Percentiles rank a stretch among this genome's conserved stretches.
These are phyloP conservation scores for Microplitis manilae DNA, from an alignment of 2,888 invertebrate species.

Conservation along the genomic window DNA sequence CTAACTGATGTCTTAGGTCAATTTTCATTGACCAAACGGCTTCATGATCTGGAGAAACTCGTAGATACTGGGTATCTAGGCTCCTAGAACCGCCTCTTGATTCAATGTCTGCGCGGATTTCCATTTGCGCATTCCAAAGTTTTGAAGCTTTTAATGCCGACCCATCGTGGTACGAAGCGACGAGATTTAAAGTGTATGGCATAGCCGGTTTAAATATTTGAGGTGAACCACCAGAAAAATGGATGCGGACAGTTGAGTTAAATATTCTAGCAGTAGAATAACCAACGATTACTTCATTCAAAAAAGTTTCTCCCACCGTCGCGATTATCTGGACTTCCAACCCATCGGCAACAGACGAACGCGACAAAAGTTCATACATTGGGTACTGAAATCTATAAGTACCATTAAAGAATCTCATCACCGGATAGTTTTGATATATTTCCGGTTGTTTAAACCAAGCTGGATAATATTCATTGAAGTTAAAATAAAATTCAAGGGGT, in stretches of 20 bases:
- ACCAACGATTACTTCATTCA: conserved; percentile 89
- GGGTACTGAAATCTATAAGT: conserved; percentile 87
- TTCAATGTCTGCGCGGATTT: conserved; percentile 78
- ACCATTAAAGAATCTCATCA: conserved; percentile 88
- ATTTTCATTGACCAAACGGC: conserved; percentile 89
- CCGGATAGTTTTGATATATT: conserved; percentile 77
- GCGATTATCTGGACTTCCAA: conserved; percentile 89
- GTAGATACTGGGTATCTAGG: conserved; percentile 76
- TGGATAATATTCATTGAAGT: conserved; percentile 86
- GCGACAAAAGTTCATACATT: conserved; percentile 82
- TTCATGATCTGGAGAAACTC: conserved; percentile 78
- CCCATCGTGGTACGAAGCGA: conserved; percentile 93
- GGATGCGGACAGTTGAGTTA: conserved; percentile 87
- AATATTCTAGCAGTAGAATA: conserved; percentile 90
- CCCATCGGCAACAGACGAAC: conserved; percentile 80
- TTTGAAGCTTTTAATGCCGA: conserved; percentile 81
- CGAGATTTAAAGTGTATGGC: conserved; percentile 86
- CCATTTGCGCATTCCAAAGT: conserved; percentile 78
- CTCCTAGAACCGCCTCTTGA: conserved; percentile 77
- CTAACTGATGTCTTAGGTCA: conserved; percentile 81
- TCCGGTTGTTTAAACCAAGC: conserved; percentile 84
- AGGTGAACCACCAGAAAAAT: conserved; percentile 90
- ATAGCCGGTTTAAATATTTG: conserved; percentile 97
- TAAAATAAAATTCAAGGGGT: conserved; percentile 81
- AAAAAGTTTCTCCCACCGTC: conserved; percentile 88